Percentiles rank a stretch among this genome's conserved stretches.
phyloP scores from a whole-genome alignment of 2,797 vertebrate genomes.

The Parotocinclus haroldoi region DNA sequence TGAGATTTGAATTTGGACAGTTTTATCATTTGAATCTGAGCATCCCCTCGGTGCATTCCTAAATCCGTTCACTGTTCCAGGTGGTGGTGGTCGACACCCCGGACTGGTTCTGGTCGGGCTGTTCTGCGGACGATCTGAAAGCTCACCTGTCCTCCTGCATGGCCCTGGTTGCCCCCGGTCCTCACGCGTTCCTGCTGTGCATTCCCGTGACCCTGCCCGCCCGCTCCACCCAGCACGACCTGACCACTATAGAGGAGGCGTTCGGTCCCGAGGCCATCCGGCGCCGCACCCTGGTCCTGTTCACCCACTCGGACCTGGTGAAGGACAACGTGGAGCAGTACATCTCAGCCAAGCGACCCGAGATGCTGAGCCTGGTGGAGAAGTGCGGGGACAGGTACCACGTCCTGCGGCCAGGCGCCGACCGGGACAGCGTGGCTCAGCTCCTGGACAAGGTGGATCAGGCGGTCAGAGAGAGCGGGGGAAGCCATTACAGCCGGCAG shows the following conservation, averaged over 20 bases:
- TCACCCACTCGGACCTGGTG: slow-evolving; percentile 64
- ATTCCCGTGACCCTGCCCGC: slow-evolving; percentile 68
- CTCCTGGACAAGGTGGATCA: slow-evolving; percentile 73
- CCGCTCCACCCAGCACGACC: slow-evolving; percentile 55
- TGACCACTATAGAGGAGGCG: slow-evolving; percentile 52
- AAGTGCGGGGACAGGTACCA: slow-evolving; percentile 72
- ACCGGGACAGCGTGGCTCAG: slow-evolving; percentile 46
- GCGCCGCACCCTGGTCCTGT: slow-evolving; percentile 64
- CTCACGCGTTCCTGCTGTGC: slow-evolving; percentile 72
- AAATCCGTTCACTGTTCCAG: slow-evolving; percentile 56
- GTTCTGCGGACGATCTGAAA: slow-evolving; percentile 59
- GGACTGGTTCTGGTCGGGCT: slow-evolving; percentile 69
- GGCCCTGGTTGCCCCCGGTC: slow-evolving; percentile 67
- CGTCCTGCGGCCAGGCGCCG: slow-evolving; percentile 52
- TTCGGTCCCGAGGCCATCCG: slow-evolving; percentile 61
- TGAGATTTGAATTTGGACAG: too few relatives aligned
- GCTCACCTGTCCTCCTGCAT: slow-evolving; percentile 68
- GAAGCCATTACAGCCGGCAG: slow-evolving; percentile 61
- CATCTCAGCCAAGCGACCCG: slow-evolving; percentile 56
- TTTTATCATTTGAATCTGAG: too few relatives aligned
- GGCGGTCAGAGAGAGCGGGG: slow-evolving; percentile 64
- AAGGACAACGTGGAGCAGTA: slow-evolving; percentile 61
- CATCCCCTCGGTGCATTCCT: too few relatives aligned
- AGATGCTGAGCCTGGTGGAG: slow-evolving; percentile 72
- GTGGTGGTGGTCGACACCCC: slow-evolving; percentile 72